Evolutionary conservation across 2,888 invertebrate genomes (phyloP), one percentile per base, ranked within the genome.

Genomic region (Hypena proboscidalis): DNA sequence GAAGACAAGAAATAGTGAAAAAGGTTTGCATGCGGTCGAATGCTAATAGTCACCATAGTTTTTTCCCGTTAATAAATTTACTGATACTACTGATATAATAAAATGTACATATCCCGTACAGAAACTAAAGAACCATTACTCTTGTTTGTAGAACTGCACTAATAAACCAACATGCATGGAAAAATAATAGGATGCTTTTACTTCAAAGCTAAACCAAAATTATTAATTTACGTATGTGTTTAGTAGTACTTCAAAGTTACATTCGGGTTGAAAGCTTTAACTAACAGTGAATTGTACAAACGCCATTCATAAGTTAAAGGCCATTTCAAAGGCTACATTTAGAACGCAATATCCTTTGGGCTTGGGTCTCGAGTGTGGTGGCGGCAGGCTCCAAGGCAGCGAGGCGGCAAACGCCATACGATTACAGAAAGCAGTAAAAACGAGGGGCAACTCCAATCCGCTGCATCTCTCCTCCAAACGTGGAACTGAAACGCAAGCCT

Each of bases 401-500:
- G 29, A 32, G 29, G 44, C 48, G 42, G 37, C 22, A 39, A 49
- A 40, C 32, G 34, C 21, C 44, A 23, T 31, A 30, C 25, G 31
- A 33, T 35, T 42, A 46, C 41, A 42, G 32, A 51, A 46, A 46
- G 33, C 39, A 39, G 44, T 29, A 43, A 40, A 62, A 56, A 25
- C 34, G 29, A 45, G 43, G 33, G 33, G 41, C 37, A 36, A 43
- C 45, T 58, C 36, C 34, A 48, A 37, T 10, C 21, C 47, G 29
- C 41, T 46, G 50, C 40, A 42, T 51, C 59, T 46, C 52, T 44
- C 25, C 31, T 51, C 30, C 30, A 50, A 56, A 42, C 33, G 43
- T 35, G 25, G 26, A n/a, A 39, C 41, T 56, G 33, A 56, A 58
- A 57, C 19, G 34, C 37, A 30, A 51, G 50, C 57, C 60, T 69